Percentiles rank a stretch among this genome's conserved stretches.
Evolutionary conservation across 2,888 invertebrate genomes (phyloP).

Genomic region (Steromphala cineraria): DNA sequence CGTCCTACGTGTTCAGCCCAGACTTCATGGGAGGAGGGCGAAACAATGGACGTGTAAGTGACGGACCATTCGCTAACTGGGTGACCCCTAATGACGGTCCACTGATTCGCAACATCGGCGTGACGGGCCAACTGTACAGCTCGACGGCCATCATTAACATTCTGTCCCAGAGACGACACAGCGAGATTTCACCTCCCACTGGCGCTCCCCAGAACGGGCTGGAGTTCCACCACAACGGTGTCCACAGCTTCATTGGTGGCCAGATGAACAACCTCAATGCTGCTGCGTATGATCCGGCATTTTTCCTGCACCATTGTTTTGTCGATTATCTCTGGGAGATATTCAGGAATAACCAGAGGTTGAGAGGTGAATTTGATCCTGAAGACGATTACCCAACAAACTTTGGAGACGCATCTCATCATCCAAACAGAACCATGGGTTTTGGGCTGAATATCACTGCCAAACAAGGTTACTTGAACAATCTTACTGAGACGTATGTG

Average conservation of each 20-base stretch:
- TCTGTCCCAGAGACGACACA: constrained; percentile 37
- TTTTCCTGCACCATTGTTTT: constrained; percentile 60
- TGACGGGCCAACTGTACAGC: constrained; percentile 54
- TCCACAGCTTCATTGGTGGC: constrained; percentile 62
- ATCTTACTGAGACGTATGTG: constrained; percentile 44
- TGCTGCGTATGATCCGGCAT: constrained; percentile 61
- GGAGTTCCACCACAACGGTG: constrained; percentile 62
- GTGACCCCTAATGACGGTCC: constrained; percentile 49
- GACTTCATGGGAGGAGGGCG: constrained; percentile 57
- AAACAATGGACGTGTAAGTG: constrained; percentile 47
- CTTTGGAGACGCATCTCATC: constrained; percentile 45
- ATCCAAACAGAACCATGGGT: constrained; percentile 53
- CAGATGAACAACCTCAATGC: constrained; percentile 60
- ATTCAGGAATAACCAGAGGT: constrained; percentile 48
- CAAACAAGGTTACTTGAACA: constrained; percentile 50
- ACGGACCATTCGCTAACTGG: constrained; percentile 65
- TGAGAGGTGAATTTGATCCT: constrained; percentile 39
- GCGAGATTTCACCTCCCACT: constrained; percentile 50
- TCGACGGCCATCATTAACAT: constrained; percentile 45
- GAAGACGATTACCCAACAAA: constrained; percentile 47
- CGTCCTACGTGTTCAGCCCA: constrained; percentile 57
- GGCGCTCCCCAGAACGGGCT: constrained; percentile 54
- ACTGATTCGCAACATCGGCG: constrained; percentile 56
- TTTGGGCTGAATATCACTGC: constrained; percentile 52
- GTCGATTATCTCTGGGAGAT: constrained; percentile 59